Evolutionary conservation across 1,140 invertebrate species (phyloP), one percentile per base, ranked within the genome.

Genomic region (Druon quercuslanigerum): DNA sequence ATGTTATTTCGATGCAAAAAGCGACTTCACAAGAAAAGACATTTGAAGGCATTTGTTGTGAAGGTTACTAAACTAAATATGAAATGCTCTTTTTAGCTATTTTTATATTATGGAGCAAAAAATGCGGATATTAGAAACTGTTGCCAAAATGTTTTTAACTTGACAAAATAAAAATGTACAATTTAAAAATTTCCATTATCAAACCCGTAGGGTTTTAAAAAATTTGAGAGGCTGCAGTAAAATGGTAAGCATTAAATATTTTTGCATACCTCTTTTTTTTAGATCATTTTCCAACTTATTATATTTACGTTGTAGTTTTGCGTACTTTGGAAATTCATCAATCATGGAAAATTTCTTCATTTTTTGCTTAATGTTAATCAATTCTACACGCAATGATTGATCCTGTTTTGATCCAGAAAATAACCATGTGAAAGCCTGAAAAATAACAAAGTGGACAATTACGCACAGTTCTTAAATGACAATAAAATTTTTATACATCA

Each of bases 311-410:
- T 93, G 91, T 50, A 93, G 86, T 84, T 91, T 93, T 1, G 92
- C 92, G 88, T 93, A 93, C 81, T 92, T 93, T n/a, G 93, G 87
- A 91, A 94, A 94, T 81, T 94, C 93, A 87, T 94, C 91, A 3
- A 92, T 88, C 87, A 93, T 92, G 33, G 92, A 93, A 71, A 93
- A 88, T 11, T 77, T 79, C 25, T 80, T 81, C 83, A 93, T 89
- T 87, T 93, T 89, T 70, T 87, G 85, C 84, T 92, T 92, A 5
- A 93, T 78, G 70, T 85, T 83, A 13, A 80, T 82, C 13, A 92
- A 75, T 73, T 93, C 88, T 12, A 71, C 77, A n/a, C 82, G 77
- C 20, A 89, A 17, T 40, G 71, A 72, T 51, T 73, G 46, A 25
- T 89, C 86, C n/a, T 79, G 50, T 17, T 79, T 81, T 33, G 80